A percentile compares a stretch with the other conserved stretches of the same genome.
These are phyloP conservation scores for Hydriomena furcata DNA, from an alignment of 2,888 invertebrate genomes.

Conservation along the genomic window DNA sequence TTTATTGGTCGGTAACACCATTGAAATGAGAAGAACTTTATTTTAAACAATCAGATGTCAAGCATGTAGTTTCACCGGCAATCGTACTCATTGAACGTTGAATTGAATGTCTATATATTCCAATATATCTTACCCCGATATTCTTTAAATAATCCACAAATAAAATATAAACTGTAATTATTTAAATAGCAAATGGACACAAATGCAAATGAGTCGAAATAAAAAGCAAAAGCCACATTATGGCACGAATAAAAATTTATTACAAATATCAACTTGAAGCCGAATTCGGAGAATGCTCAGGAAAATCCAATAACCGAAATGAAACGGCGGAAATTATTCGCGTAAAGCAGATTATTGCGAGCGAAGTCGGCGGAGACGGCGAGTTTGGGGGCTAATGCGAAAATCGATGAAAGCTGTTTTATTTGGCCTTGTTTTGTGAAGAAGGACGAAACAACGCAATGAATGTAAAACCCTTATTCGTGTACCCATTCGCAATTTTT, in stretches of 20 bases:
- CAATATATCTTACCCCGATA: neutral
- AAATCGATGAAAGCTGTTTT: slow-evolving; percentile 43
- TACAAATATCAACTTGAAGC: slow-evolving; percentile 63
- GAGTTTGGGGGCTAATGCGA: slow-evolving; percentile 35
- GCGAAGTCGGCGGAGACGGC: slow-evolving; percentile 43
- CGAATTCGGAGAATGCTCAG: slow-evolving; percentile 43
- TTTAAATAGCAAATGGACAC: slow-evolving; percentile 25
- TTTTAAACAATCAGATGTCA: too few relatives aligned
- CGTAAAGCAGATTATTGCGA: slow-evolving; percentile 61
- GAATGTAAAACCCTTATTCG: neutral
- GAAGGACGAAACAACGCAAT: slow-evolving; percentile 6
- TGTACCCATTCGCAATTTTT: neutral
- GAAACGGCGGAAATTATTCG: slow-evolving; percentile 66
- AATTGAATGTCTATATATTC: too few relatives aligned
- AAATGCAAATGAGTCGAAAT: slow-evolving; percentile 51
- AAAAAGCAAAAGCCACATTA: slow-evolving; percentile 56
- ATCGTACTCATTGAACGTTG: too few relatives aligned
- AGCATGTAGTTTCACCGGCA: too few relatives aligned
- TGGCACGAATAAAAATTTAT: slow-evolving; percentile 67
- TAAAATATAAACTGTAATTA: slow-evolving; percentile 9
- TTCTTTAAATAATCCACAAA: neutral
- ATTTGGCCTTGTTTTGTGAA: slow-evolving; percentile 16
- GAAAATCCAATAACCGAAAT: slow-evolving; percentile 68
- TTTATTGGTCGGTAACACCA: too few relatives aligned
- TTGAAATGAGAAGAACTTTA: too few relatives aligned